Evolutionary conservation across 2,113 vertebrate species (phyloP).

Genomic region (Corapipo altera): DNA sequence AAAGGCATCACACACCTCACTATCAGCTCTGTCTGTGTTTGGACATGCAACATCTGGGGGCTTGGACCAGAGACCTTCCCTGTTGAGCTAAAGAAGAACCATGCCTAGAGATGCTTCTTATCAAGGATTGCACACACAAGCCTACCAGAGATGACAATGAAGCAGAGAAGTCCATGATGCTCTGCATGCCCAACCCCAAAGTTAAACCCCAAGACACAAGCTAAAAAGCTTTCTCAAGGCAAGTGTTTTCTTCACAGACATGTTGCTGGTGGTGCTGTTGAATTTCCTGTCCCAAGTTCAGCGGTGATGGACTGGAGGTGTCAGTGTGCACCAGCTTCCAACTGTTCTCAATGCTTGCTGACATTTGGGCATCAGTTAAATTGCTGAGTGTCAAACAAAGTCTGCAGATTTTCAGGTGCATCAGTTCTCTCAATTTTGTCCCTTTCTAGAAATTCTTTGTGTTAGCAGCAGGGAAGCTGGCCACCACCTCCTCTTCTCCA

Average conservation of each 20-base stretch:
- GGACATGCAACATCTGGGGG: background rate
- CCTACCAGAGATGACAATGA: background rate
- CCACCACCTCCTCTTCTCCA: background rate
- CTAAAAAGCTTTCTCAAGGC: background rate
- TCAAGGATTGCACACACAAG: background rate
- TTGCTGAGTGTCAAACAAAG: background rate
- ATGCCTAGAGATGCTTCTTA: accelerated
- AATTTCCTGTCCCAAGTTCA: background rate
- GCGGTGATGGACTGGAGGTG: background rate
- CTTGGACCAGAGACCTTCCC: background rate
- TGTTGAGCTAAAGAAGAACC: background rate
- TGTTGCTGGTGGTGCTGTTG: background rate
- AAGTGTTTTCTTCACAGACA: background rate
- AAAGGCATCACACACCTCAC: background rate
- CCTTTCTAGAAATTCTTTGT: background rate
- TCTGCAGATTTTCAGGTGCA: background rate
- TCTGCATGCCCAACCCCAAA: background rate
- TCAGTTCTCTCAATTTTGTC: background rate
- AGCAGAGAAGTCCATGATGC: background rate
- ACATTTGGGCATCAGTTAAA: background rate
- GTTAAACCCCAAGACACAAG: background rate
- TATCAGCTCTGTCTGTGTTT: background rate
- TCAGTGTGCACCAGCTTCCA: background rate
- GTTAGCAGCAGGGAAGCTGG: background rate
- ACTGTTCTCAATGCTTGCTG: background rate